These are phyloP conservation scores for Lethrus apterus DNA, from an alignment of 1,140 invertebrate species.

Conservation along the genomic window DNA sequence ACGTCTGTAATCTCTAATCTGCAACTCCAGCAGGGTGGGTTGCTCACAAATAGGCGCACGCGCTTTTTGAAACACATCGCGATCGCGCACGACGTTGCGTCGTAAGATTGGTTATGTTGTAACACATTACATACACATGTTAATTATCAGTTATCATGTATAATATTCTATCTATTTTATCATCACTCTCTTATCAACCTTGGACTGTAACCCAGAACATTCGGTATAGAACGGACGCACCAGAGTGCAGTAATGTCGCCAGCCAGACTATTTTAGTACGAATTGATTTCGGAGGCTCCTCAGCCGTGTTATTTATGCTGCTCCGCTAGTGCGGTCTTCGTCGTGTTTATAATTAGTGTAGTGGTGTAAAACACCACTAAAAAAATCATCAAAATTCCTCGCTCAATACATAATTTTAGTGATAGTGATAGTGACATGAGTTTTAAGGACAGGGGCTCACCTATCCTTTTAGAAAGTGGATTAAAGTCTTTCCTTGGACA, in stretches of 20 bases:
- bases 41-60: conserved; percentile 17
- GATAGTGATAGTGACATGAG: conserved; percentile 43
- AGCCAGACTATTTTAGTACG: conserved; percentile 38
- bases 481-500: conserved; percentile 41
- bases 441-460: conserved; percentile 40
- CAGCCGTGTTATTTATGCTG: conserved; percentile 21
- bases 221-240: conserved; percentile 23
- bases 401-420: conserved; percentile 39
- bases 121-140: conserved; percentile 23
- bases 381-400: conserved; percentile 40
- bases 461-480: conserved; percentile 39
- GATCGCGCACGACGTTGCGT: conserved; percentile 9
- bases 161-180: conserved; percentile 28
- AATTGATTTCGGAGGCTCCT: conserved; percentile 32
- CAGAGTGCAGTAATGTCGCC: conserved; percentile 36
- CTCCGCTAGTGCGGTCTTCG: conserved; percentile 19
- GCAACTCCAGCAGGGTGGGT: conserved; percentile 17
- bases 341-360: conserved; percentile 26
- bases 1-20: neutral
- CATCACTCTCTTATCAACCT: conserved; percentile 37
- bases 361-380: conserved; percentile 30
- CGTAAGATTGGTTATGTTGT: conserved; percentile 32
- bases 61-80: conserved; percentile 9
- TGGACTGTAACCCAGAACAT: conserved; percentile 36
- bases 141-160: conserved; percentile 32